Base-by-base conservation (phyloP, 2,888 invertebrate species). In the Kryphioiulus occultus region DNA sequence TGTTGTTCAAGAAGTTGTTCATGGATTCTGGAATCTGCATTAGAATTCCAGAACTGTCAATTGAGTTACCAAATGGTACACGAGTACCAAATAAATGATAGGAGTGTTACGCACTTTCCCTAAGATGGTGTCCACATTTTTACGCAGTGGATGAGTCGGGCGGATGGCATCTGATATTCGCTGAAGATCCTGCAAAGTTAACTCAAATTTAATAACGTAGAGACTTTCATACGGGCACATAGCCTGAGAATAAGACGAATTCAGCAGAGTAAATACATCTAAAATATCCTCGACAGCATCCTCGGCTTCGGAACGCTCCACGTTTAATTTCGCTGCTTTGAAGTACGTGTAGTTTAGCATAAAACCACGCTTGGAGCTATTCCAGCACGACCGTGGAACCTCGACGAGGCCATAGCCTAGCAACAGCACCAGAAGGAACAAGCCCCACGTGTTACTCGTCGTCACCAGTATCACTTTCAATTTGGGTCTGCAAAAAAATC, bases 401-500 rank as follows among this genome's bases (percentile, higher is more conserved):
- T 99, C 99, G 0, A 99, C 99, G 88, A 99, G 93, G 0, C 99
- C 98, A 92, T 99, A 99, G 3, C 94, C 97, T 30, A 99, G 94
- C 89, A 99, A 93, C 32, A 99, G 93, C 85, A 99, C 97, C 85
- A 99, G 93, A 44, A 99, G 93, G 92, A 99, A 98, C 87, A 99
- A 93, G 88, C 99, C 99, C 99, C 99, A 99, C 0, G 99, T 99
- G 92, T 99, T 99, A 91, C 98, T 98, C 3, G 99, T 99, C 22
- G 99, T 98, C 4, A 99, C 98, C 35, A 99, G 97, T 90, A 99
- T 98, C 0, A 98, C 96, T 93, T 99, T 99, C 53, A 99, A 93
- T 92, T 98, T 97, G 88, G 94, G 94, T 90, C 95, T 95, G 42
- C 90, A 88, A 86, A 68, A 86, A 78, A 32, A 19, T 12, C 35